phyloP scores from a whole-genome alignment of 2,113 vertebrate genomes.

The Progne subis region DNA sequence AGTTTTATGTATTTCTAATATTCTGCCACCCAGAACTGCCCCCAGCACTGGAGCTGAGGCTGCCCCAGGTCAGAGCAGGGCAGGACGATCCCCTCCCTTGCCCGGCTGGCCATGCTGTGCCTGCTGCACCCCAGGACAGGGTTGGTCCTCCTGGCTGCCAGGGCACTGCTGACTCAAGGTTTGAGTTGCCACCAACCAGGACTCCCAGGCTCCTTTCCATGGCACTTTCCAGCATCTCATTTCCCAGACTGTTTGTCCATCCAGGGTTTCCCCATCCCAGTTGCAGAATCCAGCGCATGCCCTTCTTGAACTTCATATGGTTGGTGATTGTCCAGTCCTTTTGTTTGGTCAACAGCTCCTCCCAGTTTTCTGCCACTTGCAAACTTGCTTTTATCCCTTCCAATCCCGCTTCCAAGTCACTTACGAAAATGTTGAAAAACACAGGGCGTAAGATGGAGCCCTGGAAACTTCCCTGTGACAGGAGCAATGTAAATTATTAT shows the following conservation, averaged over 20 bases:
- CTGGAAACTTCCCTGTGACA: background rate
- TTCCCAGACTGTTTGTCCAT: background rate
- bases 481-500: background rate
- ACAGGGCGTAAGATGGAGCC: background rate
- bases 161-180: background rate
- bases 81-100: background rate
- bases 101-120: rapidly evolving
- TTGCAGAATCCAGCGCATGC: background rate
- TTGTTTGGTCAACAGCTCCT: background rate
- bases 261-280: background rate
- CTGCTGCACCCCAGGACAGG: rapidly evolving
- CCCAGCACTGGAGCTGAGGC: background rate
- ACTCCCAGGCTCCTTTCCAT: background rate
- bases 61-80: rapidly evolving
- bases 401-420: background rate
- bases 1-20: background rate
- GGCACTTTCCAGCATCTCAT: background rate
- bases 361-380: background rate
- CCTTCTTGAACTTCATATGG: background rate
- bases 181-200: background rate
- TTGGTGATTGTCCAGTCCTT: background rate
- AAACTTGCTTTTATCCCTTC: background rate
- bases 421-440: background rate
- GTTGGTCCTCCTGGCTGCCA: background rate
- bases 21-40: rapidly evolving